phyloP scores from a whole-genome alignment of 2,113 vertebrate species.

The Toxostoma redivivum region DNA sequence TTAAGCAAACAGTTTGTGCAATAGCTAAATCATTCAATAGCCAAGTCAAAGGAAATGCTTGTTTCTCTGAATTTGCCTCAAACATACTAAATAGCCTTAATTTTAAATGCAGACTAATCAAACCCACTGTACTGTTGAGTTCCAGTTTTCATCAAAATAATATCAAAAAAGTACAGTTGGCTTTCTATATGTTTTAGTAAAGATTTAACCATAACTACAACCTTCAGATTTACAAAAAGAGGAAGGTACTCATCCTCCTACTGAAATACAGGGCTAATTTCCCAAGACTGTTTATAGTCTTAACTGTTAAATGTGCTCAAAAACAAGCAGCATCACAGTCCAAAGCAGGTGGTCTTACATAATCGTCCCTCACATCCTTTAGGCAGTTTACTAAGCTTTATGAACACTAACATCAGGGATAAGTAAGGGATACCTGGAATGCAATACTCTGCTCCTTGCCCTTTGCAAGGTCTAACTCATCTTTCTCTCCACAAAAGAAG shows the following conservation, averaged over 20 bases:
- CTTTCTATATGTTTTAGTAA: not conserved
- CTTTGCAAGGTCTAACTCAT: not conserved
- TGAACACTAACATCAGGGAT: not conserved
- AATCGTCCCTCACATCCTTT: not conserved
- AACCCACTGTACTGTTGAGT: not conserved
- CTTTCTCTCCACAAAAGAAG: not conserved
- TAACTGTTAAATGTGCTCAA: not conserved
- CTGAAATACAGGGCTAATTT: not conserved
- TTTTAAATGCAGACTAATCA: not conserved
- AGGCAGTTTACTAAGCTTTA: not conserved
- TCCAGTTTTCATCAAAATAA: not conserved
- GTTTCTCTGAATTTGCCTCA: not conserved
- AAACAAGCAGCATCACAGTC: not conserved
- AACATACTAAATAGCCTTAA: not conserved
- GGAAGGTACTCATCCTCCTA: not conserved
- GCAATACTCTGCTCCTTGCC: not conserved
- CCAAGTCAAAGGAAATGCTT: not conserved
- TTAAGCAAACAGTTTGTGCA: not conserved
- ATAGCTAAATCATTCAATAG: not conserved
- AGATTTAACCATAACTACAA: not conserved
- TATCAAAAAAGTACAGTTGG: not conserved
- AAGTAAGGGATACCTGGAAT: not conserved
- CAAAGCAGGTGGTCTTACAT: not conserved
- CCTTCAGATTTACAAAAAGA: not conserved
- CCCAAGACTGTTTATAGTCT: not conserved